Evolutionary conservation across 2,113 vertebrate species (phyloP), one percentile per base, ranked within the genome.

Genomic region (Cyprinus carpio): DNA sequence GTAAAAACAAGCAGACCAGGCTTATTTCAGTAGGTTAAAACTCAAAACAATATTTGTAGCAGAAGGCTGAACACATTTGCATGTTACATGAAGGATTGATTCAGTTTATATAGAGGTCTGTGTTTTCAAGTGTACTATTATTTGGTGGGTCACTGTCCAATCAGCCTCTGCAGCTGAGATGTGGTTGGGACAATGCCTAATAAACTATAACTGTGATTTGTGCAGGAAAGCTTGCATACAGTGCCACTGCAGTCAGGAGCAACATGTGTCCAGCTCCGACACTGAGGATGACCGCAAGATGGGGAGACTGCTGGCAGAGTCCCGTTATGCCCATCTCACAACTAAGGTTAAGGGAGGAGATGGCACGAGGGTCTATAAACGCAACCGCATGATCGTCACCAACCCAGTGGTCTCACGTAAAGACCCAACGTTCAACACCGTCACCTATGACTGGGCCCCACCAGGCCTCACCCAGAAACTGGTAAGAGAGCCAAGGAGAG

Each of bases 331-430:
- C 29, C 88, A 95, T 0, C 92, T 99, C 46, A 98, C 98, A 0
- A 93, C 96, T 0, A 95, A 97, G n/a, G 93, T 97, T 54, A 97
- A 97, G 89, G 98, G 97, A 0, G 95, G 96, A 0, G 96, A 97
- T 0, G 97, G 97, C 27, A 85, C 90, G 0, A 96, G 97, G 16
- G 87, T 96, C 84, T 99, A 99, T 93, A 99, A 99, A 86, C 94
- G 98, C 85, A 99, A 99, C 91, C 96, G 96, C 2, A 98, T 99
- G 97, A 98, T 99, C 76, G 94, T 99, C 93, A 99, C 98, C 84
- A 97, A 98, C 87, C 96, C 98, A 6, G 96, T 98, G 20, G 95
- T 97, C 78, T 95, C 97, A 0, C n/a, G 97, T 71, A 99, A 99
- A 87, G 97, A 99, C 89, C 98, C 98, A 71, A 98, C 97, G 75